Conservation (phyloP, 2,888 invertebrate genomes). For the Eupithecia centaureata region DNA sequence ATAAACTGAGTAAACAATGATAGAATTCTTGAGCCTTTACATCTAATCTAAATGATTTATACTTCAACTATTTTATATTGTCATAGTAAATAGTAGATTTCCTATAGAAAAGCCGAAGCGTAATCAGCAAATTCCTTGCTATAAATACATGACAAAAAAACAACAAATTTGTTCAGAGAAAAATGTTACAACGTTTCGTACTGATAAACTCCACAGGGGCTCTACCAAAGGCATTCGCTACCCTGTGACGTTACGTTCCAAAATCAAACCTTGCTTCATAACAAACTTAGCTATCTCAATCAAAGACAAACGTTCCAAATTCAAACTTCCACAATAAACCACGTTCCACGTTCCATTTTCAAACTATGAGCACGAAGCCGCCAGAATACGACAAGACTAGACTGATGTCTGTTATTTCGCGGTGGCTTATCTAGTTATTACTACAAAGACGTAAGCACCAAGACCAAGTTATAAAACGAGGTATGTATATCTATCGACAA, state of each 20-base stretch:
- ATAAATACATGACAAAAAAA: not conserved
- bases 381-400: conserved; percentile 23
- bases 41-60: conserved; percentile 14
- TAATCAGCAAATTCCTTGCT: not conserved
- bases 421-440: conserved; percentile 36
- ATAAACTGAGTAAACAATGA: conserved; percentile 27
- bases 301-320: conserved; percentile 15
- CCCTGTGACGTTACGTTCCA: not conserved
- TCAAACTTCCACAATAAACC: conserved; percentile 18
- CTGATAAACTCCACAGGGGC: not conserved
- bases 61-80: conserved; percentile 2
- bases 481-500: not conserved
- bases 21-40: conserved; percentile 9
- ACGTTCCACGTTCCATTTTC: conserved; percentile 24
- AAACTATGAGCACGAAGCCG: conserved; percentile 20
- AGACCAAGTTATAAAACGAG: conserved; percentile 9
- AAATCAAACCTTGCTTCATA: conserved; percentile 3
- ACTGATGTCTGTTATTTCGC: conserved; percentile 42
- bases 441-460: conserved; percentile 17
- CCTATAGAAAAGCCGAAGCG: not conserved
- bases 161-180: not conserved
- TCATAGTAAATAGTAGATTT: not conserved
- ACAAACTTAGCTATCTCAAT: conserved; percentile 1
- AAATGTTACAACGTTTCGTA: not conserved
- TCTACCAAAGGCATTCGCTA: not conserved